Percentiles rank a stretch among this genome's conserved stretches.
These are phyloP conservation scores for Hestina assimilis DNA, from an alignment of 1,140 invertebrate genomes.

Conservation along the genomic window DNA sequence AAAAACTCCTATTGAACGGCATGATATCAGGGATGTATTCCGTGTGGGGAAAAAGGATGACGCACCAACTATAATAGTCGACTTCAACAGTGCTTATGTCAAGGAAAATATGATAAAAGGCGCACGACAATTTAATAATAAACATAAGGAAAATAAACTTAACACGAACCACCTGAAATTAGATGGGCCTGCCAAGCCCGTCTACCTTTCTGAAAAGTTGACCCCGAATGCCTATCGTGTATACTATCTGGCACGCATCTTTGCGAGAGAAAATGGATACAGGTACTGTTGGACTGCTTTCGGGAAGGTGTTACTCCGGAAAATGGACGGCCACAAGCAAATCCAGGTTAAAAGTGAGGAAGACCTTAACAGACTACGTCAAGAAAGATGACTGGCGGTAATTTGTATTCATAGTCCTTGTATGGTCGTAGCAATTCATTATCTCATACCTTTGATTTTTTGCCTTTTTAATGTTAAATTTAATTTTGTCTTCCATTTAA, in stretches of 20 bases:
- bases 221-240: background rate
- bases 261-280: background rate
- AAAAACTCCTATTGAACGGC: background rate
- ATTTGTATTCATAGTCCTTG: background rate
- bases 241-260: background rate
- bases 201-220: background rate
- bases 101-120: background rate
- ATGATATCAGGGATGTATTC: constrained; percentile 5
- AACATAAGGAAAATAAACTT: background rate
- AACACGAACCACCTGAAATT: background rate
- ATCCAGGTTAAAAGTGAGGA: background rate
- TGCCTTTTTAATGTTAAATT: too few species aligned
- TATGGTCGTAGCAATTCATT: background rate
- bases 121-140: background rate
- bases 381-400: background rate
- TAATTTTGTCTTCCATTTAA: too few species aligned
- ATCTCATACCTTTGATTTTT: background rate
- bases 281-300: background rate
- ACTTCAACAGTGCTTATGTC: background rate
- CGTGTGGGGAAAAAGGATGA: background rate
- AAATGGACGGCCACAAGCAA: background rate
- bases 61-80: background rate
- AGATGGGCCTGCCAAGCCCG: background rate
- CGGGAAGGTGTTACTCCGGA: background rate
- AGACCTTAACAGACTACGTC: background rate